Evolutionary conservation across 2,113 vertebrate species (phyloP).

Genomic region (Myrmecophaga tridactyla): DNA sequence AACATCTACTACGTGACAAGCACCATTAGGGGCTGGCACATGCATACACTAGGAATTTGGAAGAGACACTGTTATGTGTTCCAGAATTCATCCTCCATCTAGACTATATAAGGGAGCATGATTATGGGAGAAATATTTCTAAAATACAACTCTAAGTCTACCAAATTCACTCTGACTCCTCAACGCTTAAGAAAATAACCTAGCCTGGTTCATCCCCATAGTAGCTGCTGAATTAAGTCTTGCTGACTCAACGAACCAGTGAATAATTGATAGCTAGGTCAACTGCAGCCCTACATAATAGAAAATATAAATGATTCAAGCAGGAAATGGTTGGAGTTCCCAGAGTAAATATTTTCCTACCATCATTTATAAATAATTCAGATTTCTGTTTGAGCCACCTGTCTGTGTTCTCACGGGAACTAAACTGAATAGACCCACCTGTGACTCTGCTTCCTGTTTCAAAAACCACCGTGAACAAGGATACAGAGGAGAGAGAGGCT

Average conservation of each 20-base stretch:
- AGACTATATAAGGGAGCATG: neutral
- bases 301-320: conserved; percentile 36
- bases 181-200: neutral
- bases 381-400: conserved; percentile 47
- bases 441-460: neutral
- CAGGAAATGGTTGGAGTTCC: conserved; percentile 38
- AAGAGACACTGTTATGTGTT: neutral
- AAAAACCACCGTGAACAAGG: neutral
- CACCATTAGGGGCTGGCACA: neutral
- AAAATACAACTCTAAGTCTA: neutral
- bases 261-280: neutral
- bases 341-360: conserved; percentile 56
- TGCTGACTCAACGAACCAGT: neutral
- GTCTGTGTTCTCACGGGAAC: conserved; percentile 3
- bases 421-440: neutral
- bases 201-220: neutral
- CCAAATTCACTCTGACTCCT: neutral
- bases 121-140: neutral
- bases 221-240: neutral
- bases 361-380: conserved; percentile 61
- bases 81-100: neutral
- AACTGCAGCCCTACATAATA: conserved; percentile 8
- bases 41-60: neutral
- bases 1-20: neutral
- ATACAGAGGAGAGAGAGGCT: neutral